Evolutionary conservation across 2,113 vertebrate genomes (phyloP).

Genomic region (Melanotaenia duboulayi): DNA sequence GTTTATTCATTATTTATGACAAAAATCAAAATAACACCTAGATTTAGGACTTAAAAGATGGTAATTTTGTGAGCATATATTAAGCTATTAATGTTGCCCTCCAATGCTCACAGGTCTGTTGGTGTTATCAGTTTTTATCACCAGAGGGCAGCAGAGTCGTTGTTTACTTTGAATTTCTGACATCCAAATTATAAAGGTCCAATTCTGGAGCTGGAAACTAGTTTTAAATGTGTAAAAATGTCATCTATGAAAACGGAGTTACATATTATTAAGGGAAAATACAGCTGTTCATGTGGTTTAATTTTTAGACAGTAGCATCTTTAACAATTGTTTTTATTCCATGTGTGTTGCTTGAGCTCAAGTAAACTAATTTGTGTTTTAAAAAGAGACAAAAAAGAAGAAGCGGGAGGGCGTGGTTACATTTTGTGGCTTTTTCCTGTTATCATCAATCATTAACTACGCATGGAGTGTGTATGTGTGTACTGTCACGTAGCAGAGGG

Average conservation of each 20-base stretch:
- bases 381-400: background rate
- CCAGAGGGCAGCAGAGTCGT: slow-evolving; percentile 48
- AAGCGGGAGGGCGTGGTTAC: background rate
- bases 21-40: too few relatives aligned
- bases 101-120: background rate
- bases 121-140: slow-evolving; percentile 27
- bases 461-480: slow-evolving; percentile 1
- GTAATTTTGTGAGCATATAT: too few relatives aligned
- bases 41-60: too few relatives aligned
- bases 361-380: too few relatives aligned
- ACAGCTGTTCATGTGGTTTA: background rate
- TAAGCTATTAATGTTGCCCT: too few relatives aligned
- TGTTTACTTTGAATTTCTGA: background rate
- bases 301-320: too few relatives aligned
- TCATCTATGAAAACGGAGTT: too few relatives aligned
- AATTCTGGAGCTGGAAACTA: slow-evolving; percentile 13
- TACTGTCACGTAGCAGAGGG: slow-evolving; percentile 21
- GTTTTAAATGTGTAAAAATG: background rate
- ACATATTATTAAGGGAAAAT: background rate
- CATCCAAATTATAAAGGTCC: background rate
- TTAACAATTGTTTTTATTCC: too few relatives aligned
- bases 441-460: background rate
- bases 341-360: too few relatives aligned
- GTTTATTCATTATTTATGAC: too few relatives aligned
- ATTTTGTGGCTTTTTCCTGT: background rate